phyloP scores from a whole-genome alignment of 2,888 invertebrate species.

The Coecobrya sp. region DNA sequence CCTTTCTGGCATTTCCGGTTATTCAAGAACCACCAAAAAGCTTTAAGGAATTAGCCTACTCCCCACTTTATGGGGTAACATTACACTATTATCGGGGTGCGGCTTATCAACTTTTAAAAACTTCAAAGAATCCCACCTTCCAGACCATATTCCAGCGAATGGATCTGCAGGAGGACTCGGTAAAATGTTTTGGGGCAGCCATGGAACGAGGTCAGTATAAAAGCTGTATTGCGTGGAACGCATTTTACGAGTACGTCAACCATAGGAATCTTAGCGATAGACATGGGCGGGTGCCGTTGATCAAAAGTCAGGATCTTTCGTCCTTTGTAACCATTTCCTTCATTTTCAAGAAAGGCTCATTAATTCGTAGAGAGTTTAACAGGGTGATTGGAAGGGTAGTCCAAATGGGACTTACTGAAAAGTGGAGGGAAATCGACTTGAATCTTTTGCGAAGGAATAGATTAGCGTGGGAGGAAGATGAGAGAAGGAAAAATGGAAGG shows the following conservation, averaged over 20 bases:
- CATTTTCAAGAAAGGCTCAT: conserved; percentile 44
- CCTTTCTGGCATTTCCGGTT: conserved; percentile 48
- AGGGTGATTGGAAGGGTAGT: not conserved
- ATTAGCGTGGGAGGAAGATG: not conserved
- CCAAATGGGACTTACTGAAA: conserved; percentile 49
- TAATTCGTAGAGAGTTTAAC: conserved; percentile 66
- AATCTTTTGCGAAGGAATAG: conserved; percentile 37
- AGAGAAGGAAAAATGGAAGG: not conserved
- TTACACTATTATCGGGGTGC: not conserved
- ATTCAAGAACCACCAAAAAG: not conserved
- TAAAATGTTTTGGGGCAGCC: not conserved
- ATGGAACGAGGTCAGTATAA: not conserved
- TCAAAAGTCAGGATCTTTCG: not conserved
- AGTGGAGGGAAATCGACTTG: conserved; percentile 68
- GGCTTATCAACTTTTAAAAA: not conserved
- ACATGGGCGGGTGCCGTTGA: conserved; percentile 56
- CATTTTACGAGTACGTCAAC: conserved; percentile 53
- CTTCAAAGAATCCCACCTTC: not conserved
- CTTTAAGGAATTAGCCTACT: conserved; percentile 27
- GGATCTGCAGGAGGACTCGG: not conserved
- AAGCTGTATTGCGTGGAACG: conserved; percentile 76
- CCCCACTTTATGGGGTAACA: not conserved
- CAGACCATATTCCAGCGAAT: not conserved
- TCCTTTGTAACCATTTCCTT: conserved; percentile 46
- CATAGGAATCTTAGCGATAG: conserved; percentile 73